Evolutionary conservation across 2,797 vertebrate species (phyloP), one percentile per base, ranked within the genome.

Genomic region (Acestrorhynchus altus): DNA sequence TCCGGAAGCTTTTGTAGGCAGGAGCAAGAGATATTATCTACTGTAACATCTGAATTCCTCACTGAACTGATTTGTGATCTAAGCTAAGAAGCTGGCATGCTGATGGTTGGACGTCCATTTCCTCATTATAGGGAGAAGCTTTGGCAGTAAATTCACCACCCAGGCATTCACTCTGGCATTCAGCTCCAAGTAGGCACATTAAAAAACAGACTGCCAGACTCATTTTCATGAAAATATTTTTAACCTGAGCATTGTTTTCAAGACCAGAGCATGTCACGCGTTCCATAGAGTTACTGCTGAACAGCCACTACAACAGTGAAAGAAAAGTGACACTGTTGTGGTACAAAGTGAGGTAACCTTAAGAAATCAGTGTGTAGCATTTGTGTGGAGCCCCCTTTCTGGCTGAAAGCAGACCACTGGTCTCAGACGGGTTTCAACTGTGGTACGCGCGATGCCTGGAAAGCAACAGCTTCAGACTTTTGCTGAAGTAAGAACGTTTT

Each of bases 381-480:
- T 76, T 67, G 52, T 39, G n/a, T 18, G 24, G 61, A 35, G n/a
- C n/a, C n/a, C n/a, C 51, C 63, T 76, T 76, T 76, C 52, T 12
- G 2, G 24, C n/a, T 15, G 8, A 35, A 66, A 42, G 46, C 6
- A 8, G 35, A 56, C 60, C 7, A 24, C 61, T 56, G 73, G 40
- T 59, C 68, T 59, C 42, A 76, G 52, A 60, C 74, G 59, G 74
- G n/a, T 68, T 67, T 59, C 42, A 49, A 31, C 28, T 46, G 52
- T 46, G 64, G 74, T 76, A 68, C 52, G 31, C 15, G 31, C 26
- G 52, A 46, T 47, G 74, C 52, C 40, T 47, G 31, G 52, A 24
- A 16, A 60, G 57, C 13, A n/a, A 28, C 8, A 60, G 28, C 13
- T 13, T 35, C 26, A 60, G 11, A 56, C 20, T 57, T 56, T 18